Base-by-base conservation (phyloP, 2,888 invertebrate species). In the Cryptus viduatorius region DNA sequence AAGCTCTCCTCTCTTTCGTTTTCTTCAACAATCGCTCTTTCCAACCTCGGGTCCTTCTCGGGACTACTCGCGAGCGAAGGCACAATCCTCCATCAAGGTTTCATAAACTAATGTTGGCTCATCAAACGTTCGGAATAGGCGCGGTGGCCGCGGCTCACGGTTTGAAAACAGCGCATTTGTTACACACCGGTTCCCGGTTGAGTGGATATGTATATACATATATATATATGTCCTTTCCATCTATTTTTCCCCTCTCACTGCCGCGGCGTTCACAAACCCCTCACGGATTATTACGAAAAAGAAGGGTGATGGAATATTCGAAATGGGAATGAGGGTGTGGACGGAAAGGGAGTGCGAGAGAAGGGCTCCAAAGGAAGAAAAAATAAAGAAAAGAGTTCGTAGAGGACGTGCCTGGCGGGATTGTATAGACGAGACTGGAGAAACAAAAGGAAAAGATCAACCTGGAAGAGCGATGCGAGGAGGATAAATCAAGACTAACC, bases 401-500 rank as follows among this genome's bases (percentile, higher is more conserved):
- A 53, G 48, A 71, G 46, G 48, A 79, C 72, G 65, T 56, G 61
- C 19, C 19, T 50, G 71, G 71, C 50, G 31, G 75, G 67, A 65
- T 72, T 77, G 56, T 83, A 82, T 69, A 75, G 86, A 81, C 77
- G 78, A 79, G 82, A 76, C 80, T 59, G 72, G 82, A 75, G 89
- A 87, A 90, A 90, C 90, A 91, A 91, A 92, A 90, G 90, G 76
- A 79, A 83, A 72, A 72, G 67, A 84, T 53, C 73, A 89, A 90
- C 87, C 87, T 83, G 86, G 88, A 90, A 91, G 92, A 92, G 87
- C 90, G 91, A 93, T 93, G 92, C 88, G 90, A 88, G 90, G 89
- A 93, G 90, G 89, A 93, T 93, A 93, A 93, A 93, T 93, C 93
- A 93, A 90, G 91, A 91, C 92, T 92, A 93, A 93, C 92, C 92